Evolutionary conservation across 2,888 invertebrate species (phyloP).

Genomic region (Meganola albula): DNA sequence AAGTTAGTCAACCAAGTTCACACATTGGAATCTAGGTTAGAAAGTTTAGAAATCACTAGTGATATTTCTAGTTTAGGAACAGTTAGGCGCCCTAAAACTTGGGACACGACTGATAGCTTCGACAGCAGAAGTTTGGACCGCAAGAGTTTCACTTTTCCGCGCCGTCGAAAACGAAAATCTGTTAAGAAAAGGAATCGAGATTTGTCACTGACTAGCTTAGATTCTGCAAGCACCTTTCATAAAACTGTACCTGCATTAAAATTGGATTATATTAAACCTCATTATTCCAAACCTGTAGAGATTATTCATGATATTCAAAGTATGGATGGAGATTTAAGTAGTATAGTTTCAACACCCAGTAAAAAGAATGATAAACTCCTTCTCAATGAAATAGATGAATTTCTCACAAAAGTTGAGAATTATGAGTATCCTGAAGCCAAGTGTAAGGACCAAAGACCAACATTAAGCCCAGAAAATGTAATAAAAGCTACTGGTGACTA

Average conservation of each 20-base stretch:
- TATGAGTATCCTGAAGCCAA: slow-evolving; percentile 61
- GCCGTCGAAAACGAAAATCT: slow-evolving; percentile 52
- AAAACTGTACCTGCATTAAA: slow-evolving; percentile 39
- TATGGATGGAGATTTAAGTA: slow-evolving; percentile 71
- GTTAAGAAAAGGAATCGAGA: slow-evolving; percentile 39
- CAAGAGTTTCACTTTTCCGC: slow-evolving; percentile 62
- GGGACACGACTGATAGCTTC: slow-evolving; percentile 53
- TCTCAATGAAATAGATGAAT: slow-evolving; percentile 70
- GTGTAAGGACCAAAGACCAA: slow-evolving; percentile 35
- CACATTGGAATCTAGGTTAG: slow-evolving; percentile 77
- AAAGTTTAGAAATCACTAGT: slow-evolving; percentile 57
- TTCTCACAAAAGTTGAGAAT: slow-evolving; percentile 63
- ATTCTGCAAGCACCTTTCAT: slow-evolving; percentile 33
- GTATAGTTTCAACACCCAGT: slow-evolving; percentile 64
- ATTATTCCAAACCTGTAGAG: slow-evolving; percentile 19
- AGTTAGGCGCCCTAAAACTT: slow-evolving; percentile 33
- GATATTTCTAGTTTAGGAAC: slow-evolving; percentile 44
- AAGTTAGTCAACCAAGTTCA: slow-evolving; percentile 80
- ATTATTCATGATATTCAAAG: slow-evolving; percentile 48
- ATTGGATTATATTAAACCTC: slow-evolving; percentile 24
- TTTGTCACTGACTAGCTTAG: slow-evolving; percentile 50
- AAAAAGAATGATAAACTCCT: slow-evolving; percentile 66
- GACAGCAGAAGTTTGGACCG: slow-evolving; percentile 51
- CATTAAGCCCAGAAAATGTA: slow-evolving; percentile 50
- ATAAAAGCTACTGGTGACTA: slow-evolving; percentile 65